Evolutionary conservation across 2,797 vertebrate species (phyloP), one percentile per base, ranked within the genome.

Genomic region (Cynodonichthys magdalenae): DNA sequence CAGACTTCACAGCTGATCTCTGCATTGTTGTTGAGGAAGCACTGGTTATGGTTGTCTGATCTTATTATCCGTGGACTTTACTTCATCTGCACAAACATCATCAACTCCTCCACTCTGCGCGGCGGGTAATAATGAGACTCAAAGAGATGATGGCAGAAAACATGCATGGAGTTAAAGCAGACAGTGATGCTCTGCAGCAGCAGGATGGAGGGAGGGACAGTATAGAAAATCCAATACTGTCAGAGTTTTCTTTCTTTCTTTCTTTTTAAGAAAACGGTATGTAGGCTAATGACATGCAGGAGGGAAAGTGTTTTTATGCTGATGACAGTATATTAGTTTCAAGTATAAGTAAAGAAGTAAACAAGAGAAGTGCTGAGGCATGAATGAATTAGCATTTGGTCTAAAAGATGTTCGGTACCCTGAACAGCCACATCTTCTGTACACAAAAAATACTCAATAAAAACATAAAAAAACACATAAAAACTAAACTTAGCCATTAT

Each of bases 341-440:
- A 69, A 64, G 53, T 56, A 15, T 28, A 60, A 80, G 75, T 67
- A 69, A 76, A 87, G 59, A 63, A 76, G 77, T 68, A 80, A 85
- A 85, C 67, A 80, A 15, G 48, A 77, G 61, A 84, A 84, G 66
- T 79, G 83, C 83, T 88, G 86, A 84, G 57, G 19, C 67, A 66
- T 27, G 62, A 79, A 63, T 36, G 46, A 19, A 66, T 82, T 71
- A 71, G 68, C 66, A 77, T 66, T 44, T 24, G 27, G 27, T 52
- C 57, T 60, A 49, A 53, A 47, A 70, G 67, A 70, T 44, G 15
- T 47, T 15, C 17, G 11, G 6, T 9, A 44, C 7, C 8, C 0
- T 45, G 17, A 52, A 49, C 48, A 29, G 24, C 3, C 27, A 17
- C 15, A 15, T 44, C 41, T 15, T 15, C 15, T 17, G 41, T 44